Conservation (phyloP, 1,140 invertebrate genomes). For the Magallana ariakensis region DNA sequence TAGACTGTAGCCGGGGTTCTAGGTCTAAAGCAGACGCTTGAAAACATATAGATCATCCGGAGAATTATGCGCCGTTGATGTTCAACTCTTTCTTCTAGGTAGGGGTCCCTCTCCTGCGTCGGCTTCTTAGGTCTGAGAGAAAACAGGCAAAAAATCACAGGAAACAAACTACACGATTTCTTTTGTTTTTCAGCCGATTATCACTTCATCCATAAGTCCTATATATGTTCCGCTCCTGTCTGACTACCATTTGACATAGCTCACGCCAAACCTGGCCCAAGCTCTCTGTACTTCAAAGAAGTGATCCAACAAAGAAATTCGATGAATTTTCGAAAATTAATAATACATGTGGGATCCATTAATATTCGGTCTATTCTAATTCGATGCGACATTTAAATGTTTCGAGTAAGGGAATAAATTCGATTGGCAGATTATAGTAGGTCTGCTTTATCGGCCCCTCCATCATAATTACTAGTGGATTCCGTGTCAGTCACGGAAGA, state of each 20-base stretch:
- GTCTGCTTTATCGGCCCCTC: slow-evolving; percentile 10
- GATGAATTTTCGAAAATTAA: slow-evolving; percentile 17
- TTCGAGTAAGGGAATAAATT: slow-evolving; percentile 8
- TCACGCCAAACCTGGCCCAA: background rate
- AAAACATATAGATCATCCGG: slow-evolving; percentile 35
- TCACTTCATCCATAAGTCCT: background rate
- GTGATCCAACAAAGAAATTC: background rate
- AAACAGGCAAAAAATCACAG: background rate
- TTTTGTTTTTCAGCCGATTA: slow-evolving; percentile 26
- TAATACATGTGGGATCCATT: background rate
- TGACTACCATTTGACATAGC: background rate
- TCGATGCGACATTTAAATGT: slow-evolving; percentile 29
- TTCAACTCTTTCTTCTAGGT: slow-evolving; percentile 12
- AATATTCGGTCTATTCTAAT: background rate
- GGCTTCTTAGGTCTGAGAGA: background rate
- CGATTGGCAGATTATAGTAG: slow-evolving; percentile 22
- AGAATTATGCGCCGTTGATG: slow-evolving; percentile 30
- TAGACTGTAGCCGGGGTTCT: slow-evolving; percentile 24
- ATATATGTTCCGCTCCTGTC: background rate
- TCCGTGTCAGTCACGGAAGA: slow-evolving; percentile 25
- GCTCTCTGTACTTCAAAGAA: background rate
- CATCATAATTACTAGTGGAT: slow-evolving; percentile 28
- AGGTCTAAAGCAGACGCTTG: background rate
- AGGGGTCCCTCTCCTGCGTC: background rate
- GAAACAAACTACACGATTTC: slow-evolving; percentile 13